phyloP scores from a whole-genome alignment of 2,113 vertebrate species.

The Pachycephala philippinensis region DNA sequence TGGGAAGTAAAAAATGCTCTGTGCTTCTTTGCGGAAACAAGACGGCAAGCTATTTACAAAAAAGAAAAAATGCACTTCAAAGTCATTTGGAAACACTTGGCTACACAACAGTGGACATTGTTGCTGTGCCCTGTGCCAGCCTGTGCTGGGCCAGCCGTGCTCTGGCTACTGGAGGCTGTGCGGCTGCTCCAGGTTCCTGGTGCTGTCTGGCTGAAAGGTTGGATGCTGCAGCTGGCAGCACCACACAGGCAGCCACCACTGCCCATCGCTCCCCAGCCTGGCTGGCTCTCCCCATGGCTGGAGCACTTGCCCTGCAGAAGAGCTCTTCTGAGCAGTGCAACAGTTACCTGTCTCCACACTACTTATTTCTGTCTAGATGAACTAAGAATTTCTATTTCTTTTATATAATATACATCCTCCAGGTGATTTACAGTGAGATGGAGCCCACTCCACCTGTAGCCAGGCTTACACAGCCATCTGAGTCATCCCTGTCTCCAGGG shows the following conservation, averaged over 20 bases:
- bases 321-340: neutral
- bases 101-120: neutral
- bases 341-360: neutral
- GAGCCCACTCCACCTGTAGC: fast-evolving
- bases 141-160: neutral
- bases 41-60: neutral
- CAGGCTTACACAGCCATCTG: neutral
- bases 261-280: neutral
- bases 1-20: neutral
- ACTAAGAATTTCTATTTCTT: neutral
- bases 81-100: neutral
- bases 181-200: neutral
- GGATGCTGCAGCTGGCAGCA: neutral
- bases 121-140: neutral
- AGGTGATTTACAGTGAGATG: neutral
- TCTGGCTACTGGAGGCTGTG: neutral
- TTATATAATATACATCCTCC: neutral
- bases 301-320: neutral
- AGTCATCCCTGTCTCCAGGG: neutral
- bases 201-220: neutral
- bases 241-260: neutral
- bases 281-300: neutral
- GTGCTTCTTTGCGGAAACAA: neutral
- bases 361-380: neutral
- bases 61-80: neutral